Evolutionary conservation across 2,888 invertebrate species (phyloP).

Genomic region (Strigamia transsilvanica): DNA sequence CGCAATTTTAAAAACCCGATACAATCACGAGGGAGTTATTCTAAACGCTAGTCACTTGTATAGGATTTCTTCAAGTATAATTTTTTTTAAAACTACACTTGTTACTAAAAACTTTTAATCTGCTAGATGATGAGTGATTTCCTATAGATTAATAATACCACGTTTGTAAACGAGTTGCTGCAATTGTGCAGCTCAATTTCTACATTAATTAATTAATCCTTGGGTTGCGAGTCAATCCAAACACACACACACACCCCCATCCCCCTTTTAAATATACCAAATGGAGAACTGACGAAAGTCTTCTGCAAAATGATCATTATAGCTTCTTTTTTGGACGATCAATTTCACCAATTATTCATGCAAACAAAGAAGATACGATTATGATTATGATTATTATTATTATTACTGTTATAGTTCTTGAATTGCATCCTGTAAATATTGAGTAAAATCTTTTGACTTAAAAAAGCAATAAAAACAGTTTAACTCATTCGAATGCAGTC

Average conservation of each 20-base stretch:
- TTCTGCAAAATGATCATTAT: neutral
- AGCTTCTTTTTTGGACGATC: neutral
- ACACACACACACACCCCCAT: too few species aligned
- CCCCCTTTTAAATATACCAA: too few species aligned
- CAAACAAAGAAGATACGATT: neutral
- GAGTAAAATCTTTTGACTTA: slow-evolving; percentile 30
- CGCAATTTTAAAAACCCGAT: slow-evolving; percentile 1
- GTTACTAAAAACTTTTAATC: neutral
- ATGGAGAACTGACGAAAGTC: neutral
- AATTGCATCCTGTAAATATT: slow-evolving; percentile 20
- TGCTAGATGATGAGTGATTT: slow-evolving; percentile 39
- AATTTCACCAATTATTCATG: neutral
- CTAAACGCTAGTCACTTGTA: slow-evolving; percentile 18
- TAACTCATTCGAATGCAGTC: neutral
- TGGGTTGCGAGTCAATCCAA: too few species aligned
- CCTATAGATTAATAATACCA: neutral
- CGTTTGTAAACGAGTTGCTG: neutral
- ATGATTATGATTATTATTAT: neutral
- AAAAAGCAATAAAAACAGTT: slow-evolving; percentile 40
- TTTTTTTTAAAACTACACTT: slow-evolving; percentile 12
- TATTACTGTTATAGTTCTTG: neutral
- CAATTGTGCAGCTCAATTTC: neutral
- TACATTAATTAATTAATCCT: too few species aligned
- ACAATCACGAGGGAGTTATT: slow-evolving; percentile 1
- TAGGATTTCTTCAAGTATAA: slow-evolving; percentile 13